Conservation (phyloP, 1,140 invertebrate species). For the Rhynchophorus ferrugineus region DNA sequence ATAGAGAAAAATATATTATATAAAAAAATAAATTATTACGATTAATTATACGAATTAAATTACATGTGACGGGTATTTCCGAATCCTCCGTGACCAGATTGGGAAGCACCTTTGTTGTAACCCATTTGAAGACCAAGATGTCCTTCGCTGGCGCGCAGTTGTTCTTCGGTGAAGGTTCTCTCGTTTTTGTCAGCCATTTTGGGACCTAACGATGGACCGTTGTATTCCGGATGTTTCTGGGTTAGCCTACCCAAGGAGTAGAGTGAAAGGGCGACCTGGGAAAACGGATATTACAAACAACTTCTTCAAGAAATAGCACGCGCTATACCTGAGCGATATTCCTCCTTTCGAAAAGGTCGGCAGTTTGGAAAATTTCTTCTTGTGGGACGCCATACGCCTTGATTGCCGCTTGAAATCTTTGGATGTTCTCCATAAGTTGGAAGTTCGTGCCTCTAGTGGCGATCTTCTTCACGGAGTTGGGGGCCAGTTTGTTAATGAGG, state of each 20-base stretch:
- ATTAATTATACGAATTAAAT: conserved; percentile 33
- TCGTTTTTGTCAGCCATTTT: conserved; percentile 95
- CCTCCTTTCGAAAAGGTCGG: conserved; percentile 91
- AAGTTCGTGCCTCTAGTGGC: conserved; percentile 94
- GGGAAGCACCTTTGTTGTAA: conserved; percentile 87
- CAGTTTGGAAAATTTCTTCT: conserved; percentile 97
- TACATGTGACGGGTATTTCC: conserved; percentile 95
- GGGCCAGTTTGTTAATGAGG: conserved; percentile 88
- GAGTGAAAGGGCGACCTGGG: conserved; percentile 34
- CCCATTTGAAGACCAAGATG: conserved; percentile 94
- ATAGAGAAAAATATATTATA: conserved; percentile 9
- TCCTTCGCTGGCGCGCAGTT: conserved; percentile 82
- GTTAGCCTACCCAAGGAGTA: conserved; percentile 53
- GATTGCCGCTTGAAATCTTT: conserved; percentile 89
- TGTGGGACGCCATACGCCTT: conserved; percentile 92
- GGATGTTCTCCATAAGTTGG: conserved; percentile 97
- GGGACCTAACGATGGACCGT: conserved; percentile 79
- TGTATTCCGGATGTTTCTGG: conserved; percentile 91
- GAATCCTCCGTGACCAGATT: conserved; percentile 80
- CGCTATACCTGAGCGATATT: conserved; percentile 89
- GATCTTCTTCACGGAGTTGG: conserved; percentile 94
- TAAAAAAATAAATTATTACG: conserved; percentile 20
- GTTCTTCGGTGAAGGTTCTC: conserved; percentile 88
- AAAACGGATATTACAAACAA: conserved; percentile 1
- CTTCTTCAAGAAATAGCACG: not conserved